Evolutionary conservation across 64 coral and sea anemone species (phyloP).

Genomic region (Stichodactyla helianthus): DNA sequence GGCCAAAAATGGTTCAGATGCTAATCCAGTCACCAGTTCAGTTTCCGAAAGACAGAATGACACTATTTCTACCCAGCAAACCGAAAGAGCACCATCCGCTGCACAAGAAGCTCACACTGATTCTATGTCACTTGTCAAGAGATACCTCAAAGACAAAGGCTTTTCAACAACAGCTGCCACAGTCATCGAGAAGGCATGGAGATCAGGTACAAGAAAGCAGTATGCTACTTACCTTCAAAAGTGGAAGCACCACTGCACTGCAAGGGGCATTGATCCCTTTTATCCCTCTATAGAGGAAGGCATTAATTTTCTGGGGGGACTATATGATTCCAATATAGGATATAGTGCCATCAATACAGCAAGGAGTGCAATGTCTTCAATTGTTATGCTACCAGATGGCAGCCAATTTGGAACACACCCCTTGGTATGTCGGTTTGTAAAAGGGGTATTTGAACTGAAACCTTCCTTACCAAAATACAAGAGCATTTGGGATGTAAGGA

Average conservation of each 20-base stretch:
- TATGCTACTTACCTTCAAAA: conserved; percentile 14
- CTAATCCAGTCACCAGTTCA: not conserved
- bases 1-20: conserved; percentile 7
- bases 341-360: conserved; percentile 38
- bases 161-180: not conserved
- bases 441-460: conserved; percentile 33
- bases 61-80: not conserved
- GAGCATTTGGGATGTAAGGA: conserved; percentile 31
- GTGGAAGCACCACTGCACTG: not conserved
- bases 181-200: conserved; percentile 23
- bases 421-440: conserved; percentile 37
- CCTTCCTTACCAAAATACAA: conserved; percentile 42
- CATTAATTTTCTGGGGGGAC: conserved; percentile 28
- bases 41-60: not conserved
- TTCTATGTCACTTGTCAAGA: conserved; percentile 21
- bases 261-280: not conserved
- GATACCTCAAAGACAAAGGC: conserved; percentile 15
- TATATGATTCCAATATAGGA: conserved; percentile 26
- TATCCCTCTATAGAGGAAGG: not conserved
- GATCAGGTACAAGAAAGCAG: conserved; percentile 5
- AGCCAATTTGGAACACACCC: conserved; percentile 32
- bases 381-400: not conserved
- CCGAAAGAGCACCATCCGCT: not conserved
- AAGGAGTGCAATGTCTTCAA: conserved; percentile 22
- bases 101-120: conserved; percentile 1